Conservation (phyloP, 2,113 vertebrate species). For the Nettapus auritus region DNA sequence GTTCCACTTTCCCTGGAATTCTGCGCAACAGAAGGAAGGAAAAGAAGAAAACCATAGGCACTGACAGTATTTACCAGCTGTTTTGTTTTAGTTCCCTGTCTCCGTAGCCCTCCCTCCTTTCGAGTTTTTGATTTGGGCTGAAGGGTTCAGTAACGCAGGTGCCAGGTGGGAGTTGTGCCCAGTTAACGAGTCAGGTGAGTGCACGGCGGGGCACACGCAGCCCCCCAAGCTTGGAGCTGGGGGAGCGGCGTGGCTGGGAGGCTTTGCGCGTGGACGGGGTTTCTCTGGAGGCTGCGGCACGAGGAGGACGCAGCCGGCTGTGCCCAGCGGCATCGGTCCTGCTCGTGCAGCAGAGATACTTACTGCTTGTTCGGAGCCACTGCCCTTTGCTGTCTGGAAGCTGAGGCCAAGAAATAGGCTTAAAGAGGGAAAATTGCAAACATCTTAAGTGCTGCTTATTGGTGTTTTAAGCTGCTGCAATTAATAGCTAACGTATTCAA, state of each 20-base stretch:
- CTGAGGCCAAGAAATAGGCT: not conserved
- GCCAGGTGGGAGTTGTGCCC: not conserved
- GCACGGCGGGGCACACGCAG: fast-evolving
- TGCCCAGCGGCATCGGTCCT: fast-evolving
- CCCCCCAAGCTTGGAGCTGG: not conserved
- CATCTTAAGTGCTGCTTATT: not conserved
- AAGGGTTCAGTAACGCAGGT: not conserved
- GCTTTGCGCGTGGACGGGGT: fast-evolving
- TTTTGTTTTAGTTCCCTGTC: not conserved
- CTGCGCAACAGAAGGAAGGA: not conserved
- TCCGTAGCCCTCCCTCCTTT: not conserved
- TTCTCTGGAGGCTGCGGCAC: fast-evolving
- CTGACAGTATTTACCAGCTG: fast-evolving
- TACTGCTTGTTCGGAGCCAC: fast-evolving
- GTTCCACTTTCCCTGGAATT: not conserved
- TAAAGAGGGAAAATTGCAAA: not conserved
- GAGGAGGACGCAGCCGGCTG: not conserved
- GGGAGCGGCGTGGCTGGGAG: not conserved
- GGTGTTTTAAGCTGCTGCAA: not conserved
- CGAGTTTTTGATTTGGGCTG: not conserved
- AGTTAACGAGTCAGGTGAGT: constrained; percentile 45
- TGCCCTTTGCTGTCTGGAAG: not conserved
- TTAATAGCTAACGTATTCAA: fast-evolving
- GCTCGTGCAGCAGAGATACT: fast-evolving
- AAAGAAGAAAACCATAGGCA: not conserved